phyloP scores from a whole-genome alignment of 1,140 invertebrate species.

The Nasonia giraulti region DNA sequence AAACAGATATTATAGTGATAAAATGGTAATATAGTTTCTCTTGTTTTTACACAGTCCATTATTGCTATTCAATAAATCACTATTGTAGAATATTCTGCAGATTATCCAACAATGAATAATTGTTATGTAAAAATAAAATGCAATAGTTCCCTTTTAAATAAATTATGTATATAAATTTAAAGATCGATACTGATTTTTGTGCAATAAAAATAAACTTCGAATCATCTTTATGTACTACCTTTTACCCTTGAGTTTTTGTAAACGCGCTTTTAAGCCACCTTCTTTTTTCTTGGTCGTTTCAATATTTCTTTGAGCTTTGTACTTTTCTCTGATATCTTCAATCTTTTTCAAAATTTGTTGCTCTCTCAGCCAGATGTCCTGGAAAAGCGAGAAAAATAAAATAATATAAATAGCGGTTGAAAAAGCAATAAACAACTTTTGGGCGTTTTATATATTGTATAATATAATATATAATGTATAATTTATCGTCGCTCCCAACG shows the following conservation, averaged over 20 bases:
- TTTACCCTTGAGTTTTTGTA: conserved; percentile 75
- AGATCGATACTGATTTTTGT: background rate
- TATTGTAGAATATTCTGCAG: background rate
- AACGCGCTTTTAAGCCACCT: conserved; percentile 78
- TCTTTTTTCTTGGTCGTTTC: conserved; percentile 76
- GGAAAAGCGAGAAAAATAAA: background rate
- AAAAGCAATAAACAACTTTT: too few species aligned
- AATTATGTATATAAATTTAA: background rate
- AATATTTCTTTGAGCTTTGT: conserved; percentile 76
- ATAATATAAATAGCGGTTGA: background rate
- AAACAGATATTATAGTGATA: too few species aligned
- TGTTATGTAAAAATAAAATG: background rate
- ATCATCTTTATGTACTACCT: conserved; percentile 52
- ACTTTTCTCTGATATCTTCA: conserved; percentile 80
- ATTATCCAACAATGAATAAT: background rate
- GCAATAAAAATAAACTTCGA: conserved; percentile 2
- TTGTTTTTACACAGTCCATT: background rate
- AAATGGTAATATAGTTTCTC: background rate
- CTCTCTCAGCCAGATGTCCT: conserved; percentile 95
- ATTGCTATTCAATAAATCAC: background rate
- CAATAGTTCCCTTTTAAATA: background rate
- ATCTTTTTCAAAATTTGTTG: conserved; percentile 86
- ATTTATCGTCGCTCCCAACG: too few species aligned
- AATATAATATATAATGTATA: too few species aligned
- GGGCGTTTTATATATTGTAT: too few species aligned